Conservation (phyloP, 53 echinoderm and acorn worm genomes). For the Pentamera pediparva region DNA sequence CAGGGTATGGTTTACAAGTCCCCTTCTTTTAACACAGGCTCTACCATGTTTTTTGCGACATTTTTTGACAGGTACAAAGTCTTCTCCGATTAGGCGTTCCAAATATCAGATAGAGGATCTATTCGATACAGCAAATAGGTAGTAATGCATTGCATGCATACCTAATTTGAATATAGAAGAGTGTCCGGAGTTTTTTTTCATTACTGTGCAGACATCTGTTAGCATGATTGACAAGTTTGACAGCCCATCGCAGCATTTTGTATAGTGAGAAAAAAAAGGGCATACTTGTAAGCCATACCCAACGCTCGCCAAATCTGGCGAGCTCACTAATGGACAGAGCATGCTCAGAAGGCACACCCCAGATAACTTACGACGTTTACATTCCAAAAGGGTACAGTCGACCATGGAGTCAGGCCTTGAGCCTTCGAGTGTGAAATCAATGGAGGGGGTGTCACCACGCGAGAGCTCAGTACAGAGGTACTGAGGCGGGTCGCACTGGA, state of each 20-base stretch:
- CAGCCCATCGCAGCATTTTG: neutral
- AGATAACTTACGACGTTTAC: conserved; percentile 69
- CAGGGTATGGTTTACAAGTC: no score
- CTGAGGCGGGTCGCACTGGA: conserved; percentile 51
- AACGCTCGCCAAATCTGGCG: neutral
- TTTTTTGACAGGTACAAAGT: no score
- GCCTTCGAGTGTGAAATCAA: conserved; percentile 56
- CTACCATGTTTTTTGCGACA: no score
- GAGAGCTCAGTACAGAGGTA: conserved; percentile 62
- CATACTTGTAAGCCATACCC: no score
- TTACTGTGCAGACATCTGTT: no score
- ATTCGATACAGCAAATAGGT: no score
- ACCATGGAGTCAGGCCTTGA: conserved; percentile 45
- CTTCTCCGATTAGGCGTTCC: no score
- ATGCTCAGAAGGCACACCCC: neutral
- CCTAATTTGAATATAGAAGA: no score
- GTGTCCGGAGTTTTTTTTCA: no score
- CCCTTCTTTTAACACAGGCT: no score
- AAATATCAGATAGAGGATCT: no score
- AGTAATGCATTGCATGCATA: no score
- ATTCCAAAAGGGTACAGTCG: conserved; percentile 62
- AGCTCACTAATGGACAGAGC: neutral
- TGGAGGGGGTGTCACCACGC: conserved; percentile 25
- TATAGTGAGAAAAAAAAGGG: neutral
- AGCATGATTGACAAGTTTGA: neutral